These are phyloP conservation scores for Bufo gargarizans DNA, from an alignment of 2,113 vertebrate genomes.

Conservation along the genomic window DNA sequence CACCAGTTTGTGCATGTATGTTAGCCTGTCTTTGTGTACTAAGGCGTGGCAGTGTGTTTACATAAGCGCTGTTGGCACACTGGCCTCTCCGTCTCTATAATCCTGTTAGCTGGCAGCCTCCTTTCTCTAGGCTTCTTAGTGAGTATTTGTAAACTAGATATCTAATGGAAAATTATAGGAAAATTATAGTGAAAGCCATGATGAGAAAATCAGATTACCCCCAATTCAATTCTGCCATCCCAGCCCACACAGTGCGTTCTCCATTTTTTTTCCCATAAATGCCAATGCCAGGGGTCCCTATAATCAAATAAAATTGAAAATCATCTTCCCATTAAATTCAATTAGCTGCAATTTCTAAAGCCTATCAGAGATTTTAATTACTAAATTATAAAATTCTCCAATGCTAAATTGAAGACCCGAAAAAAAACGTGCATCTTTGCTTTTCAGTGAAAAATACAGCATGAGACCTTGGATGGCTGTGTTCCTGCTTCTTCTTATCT, in stretches of 20 bases:
- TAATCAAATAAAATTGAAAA: slow-evolving; percentile 99
- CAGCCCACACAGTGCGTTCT: slow-evolving; percentile 99
- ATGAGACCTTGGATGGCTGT: slow-evolving; percentile 72
- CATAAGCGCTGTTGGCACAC: slow-evolving; percentile 79
- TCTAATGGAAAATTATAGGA: slow-evolving; percentile 99
- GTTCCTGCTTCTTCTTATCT: slow-evolving; percentile 9
- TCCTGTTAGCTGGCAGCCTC: slow-evolving; percentile 99
- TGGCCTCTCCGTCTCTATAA: slow-evolving; percentile 86
- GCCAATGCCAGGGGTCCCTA: slow-evolving; percentile 99
- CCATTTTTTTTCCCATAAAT: slow-evolving; percentile 99
- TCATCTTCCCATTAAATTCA: slow-evolving; percentile 99
- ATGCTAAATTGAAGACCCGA: slow-evolving; percentile 97
- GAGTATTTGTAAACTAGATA: slow-evolving; percentile 99
- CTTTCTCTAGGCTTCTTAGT: slow-evolving; percentile 97
- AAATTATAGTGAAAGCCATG: slow-evolving; percentile 99
- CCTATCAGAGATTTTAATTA: slow-evolving; percentile 99
- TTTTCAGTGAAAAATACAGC: slow-evolving; percentile 84
- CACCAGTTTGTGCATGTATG: slow-evolving; percentile 53
- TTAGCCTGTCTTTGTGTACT: slow-evolving; percentile 76
- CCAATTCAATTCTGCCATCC: slow-evolving; percentile 99
- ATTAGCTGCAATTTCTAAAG: slow-evolving; percentile 99
- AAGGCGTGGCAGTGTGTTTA: slow-evolving; percentile 66
- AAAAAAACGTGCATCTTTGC: slow-evolving; percentile 93
- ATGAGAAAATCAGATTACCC: slow-evolving; percentile 99
- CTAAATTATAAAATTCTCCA: slow-evolving; percentile 99